Base-by-base conservation (phyloP, 1,140 invertebrate genomes). In the Anthonomus grandis region DNA sequence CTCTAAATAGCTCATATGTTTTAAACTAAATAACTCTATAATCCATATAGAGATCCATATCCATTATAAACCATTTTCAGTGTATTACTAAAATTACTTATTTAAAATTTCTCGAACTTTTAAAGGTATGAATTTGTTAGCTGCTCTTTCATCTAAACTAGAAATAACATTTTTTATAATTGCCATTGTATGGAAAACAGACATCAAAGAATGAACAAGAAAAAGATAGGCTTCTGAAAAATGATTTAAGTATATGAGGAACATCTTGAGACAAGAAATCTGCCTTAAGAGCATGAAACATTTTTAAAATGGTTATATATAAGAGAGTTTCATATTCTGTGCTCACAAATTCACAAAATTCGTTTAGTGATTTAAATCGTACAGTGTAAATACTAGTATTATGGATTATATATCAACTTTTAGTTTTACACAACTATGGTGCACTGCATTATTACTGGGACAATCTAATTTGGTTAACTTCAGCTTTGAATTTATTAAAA, bases 401-500 rank as follows among this genome's bases (percentile, higher is more conserved):
- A 61, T 54, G 17, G 15, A 17, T 59, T 62, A 55, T 8, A 54
- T 42, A 48, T 59, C 48, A 12, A 62, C 22, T 37, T 48, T 2
- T 22, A 62, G 21, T 23, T 23, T 3, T 42, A 53, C 53, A 27
- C 3, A 9, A n/a, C 6, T 21, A 37, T 22, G 6, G 8, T 46
- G 44, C 3, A 47, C 17, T 18, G 27, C 12, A 47, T 56, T 56
- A 38, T 56, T 23, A 6, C 46, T 12, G 22, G 25, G 9, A 21
- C 45, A 56, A 18, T 21, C 42, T 2, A 56, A 38, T 39, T 47
- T n/a, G 1, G 15, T 53, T 37, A 19, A 59, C n/a, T n/a, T 31
- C 39, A 23, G 49, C n/a, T 45, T 62, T 59, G 23, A 59, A 23
- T 41, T 54, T 62, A 10, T 53, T 13, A 37, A 59, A 62, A 27